These are phyloP conservation scores for Piprites chloris DNA, from an alignment of 2,113 vertebrate genomes.

Conservation along the genomic window DNA sequence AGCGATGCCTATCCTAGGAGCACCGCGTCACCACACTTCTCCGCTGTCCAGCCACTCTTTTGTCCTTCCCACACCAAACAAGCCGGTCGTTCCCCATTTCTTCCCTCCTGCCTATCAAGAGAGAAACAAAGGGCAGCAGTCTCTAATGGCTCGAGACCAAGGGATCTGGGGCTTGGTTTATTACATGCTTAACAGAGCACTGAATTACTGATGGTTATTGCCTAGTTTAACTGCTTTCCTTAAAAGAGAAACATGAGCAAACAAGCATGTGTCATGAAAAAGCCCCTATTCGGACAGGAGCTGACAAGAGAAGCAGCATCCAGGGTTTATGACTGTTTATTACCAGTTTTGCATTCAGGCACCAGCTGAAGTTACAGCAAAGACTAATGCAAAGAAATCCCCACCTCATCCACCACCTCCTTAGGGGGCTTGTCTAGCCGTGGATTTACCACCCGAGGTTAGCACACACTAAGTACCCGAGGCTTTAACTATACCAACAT, in stretches of 20 bases:
- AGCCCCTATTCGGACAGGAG: constrained; percentile 43
- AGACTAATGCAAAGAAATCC: constrained; percentile 26
- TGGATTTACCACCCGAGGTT: background rate
- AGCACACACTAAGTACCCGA: background rate
- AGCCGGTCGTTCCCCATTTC: background rate
- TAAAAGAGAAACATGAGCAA: constrained; percentile 52
- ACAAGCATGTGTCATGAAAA: constrained; percentile 40
- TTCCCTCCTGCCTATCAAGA: background rate
- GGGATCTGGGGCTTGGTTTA: constrained; percentile 31
- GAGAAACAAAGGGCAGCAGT: constrained; percentile 10
- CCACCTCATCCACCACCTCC: background rate
- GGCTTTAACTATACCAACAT: background rate
- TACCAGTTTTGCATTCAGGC: background rate
- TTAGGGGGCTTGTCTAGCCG: background rate
- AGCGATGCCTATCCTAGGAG: background rate
- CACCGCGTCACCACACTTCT: fast-evolving
- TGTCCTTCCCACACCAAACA: background rate
- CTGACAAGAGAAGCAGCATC: constrained; percentile 27
- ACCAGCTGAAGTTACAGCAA: background rate
- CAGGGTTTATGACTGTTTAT: background rate
- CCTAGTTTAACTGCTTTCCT: constrained; percentile 40
- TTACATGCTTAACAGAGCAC: constrained; percentile 51
- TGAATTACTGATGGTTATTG: constrained; percentile 53
- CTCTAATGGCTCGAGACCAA: background rate
- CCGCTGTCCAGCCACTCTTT: background rate